These are phyloP conservation scores for Platyrinchus mystaceus DNA, from an alignment of 2,797 vertebrate genomes.

Conservation along the genomic window DNA sequence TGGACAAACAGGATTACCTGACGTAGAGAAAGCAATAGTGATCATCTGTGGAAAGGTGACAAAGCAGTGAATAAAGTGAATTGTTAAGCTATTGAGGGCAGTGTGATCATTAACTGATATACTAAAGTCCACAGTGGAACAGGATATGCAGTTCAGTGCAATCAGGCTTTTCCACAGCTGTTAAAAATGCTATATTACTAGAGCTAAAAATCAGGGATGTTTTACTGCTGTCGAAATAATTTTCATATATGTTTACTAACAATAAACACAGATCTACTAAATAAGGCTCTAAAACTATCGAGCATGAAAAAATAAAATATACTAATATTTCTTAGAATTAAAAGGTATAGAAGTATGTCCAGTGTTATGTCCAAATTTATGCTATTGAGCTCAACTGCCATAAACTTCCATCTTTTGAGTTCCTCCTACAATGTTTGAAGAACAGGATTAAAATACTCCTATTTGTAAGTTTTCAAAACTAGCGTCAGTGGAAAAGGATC, in stretches of 20 bases:
- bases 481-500: not conserved
- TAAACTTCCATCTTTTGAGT: not conserved
- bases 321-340: not conserved
- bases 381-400: not conserved
- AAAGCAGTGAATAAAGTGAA: not conserved
- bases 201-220: not conserved
- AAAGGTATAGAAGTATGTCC: not conserved
- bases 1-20: not conserved
- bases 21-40: not conserved
- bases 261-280: not conserved
- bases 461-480: not conserved
- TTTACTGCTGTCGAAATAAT: not conserved
- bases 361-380: not conserved
- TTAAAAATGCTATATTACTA: not conserved
- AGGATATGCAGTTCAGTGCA: not conserved
- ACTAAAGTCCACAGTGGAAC: not conserved
- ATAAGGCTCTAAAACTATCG: not conserved
- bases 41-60: not conserved
- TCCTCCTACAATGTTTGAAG: not conserved
- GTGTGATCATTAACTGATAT: not conserved
- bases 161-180: not conserved
- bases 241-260: not conserved
- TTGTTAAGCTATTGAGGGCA: not conserved
- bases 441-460: not conserved
- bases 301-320: not conserved